Percentiles rank a stretch among this genome's conserved stretches.
Evolutionary conservation across 2,888 invertebrate genomes (phyloP).

Genomic region (Pimpla rufipes): DNA sequence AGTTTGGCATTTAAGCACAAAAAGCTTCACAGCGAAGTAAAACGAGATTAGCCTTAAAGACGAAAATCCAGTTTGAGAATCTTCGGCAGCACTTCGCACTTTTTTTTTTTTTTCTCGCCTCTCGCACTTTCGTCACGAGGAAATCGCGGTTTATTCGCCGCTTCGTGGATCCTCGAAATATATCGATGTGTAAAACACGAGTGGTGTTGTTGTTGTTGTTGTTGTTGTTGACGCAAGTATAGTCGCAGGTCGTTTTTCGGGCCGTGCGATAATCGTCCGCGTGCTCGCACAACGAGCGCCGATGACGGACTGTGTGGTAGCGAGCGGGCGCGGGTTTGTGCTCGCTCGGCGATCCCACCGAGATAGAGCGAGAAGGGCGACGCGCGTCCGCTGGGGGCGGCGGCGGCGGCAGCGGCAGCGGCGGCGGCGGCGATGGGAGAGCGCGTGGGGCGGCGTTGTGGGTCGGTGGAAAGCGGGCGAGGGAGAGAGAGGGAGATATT

Average conservation of each 20-base stretch:
- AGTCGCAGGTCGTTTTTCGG: background rate
- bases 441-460: constrained; percentile 71
- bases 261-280: constrained; percentile 53
- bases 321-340: constrained; percentile 80
- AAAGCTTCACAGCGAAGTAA: too few species aligned
- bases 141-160: too few species aligned
- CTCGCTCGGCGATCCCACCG: constrained; percentile 60
- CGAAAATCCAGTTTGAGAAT: too few species aligned
- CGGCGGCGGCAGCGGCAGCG: constrained; percentile 68
- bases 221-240: background rate
- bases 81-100: background rate
- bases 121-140: background rate
- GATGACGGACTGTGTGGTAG: constrained; percentile 84
- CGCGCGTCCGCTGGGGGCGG: constrained; percentile 71
- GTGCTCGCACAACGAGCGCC: constrained; percentile 79
- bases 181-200: too few species aligned
- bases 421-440: too few species aligned
- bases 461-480: constrained; percentile 67
- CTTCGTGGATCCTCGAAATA: too few species aligned
- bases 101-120: background rate
- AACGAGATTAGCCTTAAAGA: too few species aligned
- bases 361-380: constrained; percentile 61
- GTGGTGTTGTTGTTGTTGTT: constrained; percentile 31
- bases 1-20: too few species aligned
- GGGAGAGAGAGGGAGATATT: background rate